phyloP scores from a whole-genome alignment of 2,113 vertebrate species.

The Solenodon paradoxus region DNA sequence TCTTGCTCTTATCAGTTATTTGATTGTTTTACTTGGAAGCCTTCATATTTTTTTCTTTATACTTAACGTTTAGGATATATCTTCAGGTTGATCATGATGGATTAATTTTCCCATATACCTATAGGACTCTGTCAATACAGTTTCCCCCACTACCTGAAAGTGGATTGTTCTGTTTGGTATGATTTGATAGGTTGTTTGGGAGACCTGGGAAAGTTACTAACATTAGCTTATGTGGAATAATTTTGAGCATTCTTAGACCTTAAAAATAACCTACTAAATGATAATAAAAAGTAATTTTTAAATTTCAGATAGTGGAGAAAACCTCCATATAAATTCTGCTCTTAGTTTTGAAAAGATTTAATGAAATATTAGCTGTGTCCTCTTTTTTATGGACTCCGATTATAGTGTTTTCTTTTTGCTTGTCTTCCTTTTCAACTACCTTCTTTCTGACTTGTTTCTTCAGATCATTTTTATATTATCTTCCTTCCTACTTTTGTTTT shows the following conservation, averaged over 20 bases:
- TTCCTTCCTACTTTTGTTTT: not conserved
- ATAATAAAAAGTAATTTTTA: too few relatives aligned
- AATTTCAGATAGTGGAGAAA: too few relatives aligned
- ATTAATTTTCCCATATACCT: not conserved
- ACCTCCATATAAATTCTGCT: slow-evolving; percentile 1
- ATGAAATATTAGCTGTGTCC: not conserved
- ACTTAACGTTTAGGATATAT: not conserved
- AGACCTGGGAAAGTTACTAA: too few relatives aligned
- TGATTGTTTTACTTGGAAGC: not conserved
- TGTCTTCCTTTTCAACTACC: not conserved
- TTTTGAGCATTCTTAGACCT: too few relatives aligned
- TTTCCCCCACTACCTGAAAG: too few relatives aligned
- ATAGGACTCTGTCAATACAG: not conserved
- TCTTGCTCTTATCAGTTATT: not conserved
- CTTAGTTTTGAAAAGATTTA: not conserved
- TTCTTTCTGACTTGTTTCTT: not conserved
- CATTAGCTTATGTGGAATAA: too few relatives aligned
- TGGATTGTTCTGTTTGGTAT: too few relatives aligned
- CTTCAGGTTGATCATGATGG: not conserved
- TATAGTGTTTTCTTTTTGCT: not conserved
- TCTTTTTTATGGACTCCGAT: not conserved
- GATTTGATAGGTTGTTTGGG: too few relatives aligned
- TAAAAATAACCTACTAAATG: too few relatives aligned
- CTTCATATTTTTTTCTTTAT: not conserved
- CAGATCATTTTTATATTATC: not conserved